Conservation (phyloP, 2,888 invertebrate species). For the Megastigmus dorsalis region DNA sequence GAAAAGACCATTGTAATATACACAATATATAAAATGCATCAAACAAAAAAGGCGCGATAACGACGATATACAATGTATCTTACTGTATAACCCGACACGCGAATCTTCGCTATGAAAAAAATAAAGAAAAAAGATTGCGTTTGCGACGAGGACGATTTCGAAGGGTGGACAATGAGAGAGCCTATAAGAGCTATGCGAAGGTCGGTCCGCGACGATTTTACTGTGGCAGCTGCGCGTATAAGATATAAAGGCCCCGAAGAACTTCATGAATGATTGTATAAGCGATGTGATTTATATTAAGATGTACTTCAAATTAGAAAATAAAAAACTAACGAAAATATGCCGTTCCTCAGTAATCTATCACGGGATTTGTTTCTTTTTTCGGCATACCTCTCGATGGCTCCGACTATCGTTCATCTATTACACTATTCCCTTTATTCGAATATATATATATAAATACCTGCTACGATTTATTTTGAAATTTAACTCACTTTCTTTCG, state of each 20-base stretch:
- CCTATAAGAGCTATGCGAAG: not conserved
- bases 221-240: not conserved
- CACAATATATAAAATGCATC: no score
- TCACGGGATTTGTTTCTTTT: not conserved
- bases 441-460: no score
- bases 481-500: no score
- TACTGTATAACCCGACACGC: not conserved
- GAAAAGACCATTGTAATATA: no score
- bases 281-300: slow-evolving; percentile 62
- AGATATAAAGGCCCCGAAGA: not conserved
- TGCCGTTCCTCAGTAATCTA: slow-evolving; percentile 36
- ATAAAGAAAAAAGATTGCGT: no score
- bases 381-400: no score
- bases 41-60: no score
- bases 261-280: slow-evolving; percentile 27
- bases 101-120: not conserved
- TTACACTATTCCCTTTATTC: no score
- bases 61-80: not conserved
- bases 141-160: not conserved
- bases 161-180: not conserved
- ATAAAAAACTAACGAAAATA: slow-evolving; percentile 55
- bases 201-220: not conserved
- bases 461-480: no score
- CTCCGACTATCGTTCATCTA: no score
- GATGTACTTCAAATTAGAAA: slow-evolving; percentile 62